These are phyloP conservation scores for Tribolium freemani DNA, from an alignment of 2,888 invertebrate species.

Conservation along the genomic window DNA sequence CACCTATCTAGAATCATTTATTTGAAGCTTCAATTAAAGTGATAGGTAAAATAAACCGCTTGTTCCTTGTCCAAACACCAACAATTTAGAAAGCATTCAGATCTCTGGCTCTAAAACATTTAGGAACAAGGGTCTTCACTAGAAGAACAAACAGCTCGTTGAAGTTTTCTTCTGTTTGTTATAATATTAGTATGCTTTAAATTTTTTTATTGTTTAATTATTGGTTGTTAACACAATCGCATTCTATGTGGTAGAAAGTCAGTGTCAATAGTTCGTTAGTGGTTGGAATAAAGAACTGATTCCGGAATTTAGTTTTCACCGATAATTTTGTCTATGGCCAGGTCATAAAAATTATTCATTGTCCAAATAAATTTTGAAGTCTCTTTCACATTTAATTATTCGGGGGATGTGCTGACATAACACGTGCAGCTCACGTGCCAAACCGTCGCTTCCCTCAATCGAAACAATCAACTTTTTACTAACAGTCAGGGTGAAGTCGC, in stretches of 20 bases:
- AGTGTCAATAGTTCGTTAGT: not conserved
- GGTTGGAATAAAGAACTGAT: not conserved
- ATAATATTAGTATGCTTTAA: constrained; percentile 13
- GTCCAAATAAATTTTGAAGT: not conserved
- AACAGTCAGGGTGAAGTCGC: constrained; percentile 10
- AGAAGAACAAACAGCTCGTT: not conserved
- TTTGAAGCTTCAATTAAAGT: too few species aligned
- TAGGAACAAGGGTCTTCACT: not conserved
- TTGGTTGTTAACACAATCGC: constrained; percentile 9
- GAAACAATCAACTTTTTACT: constrained; percentile 26
- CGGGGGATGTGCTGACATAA: constrained; percentile 10
- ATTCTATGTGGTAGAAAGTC: constrained; percentile 14
- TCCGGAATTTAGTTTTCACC: not conserved
- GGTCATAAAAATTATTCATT: not conserved
- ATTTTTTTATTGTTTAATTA: constrained; percentile 19
- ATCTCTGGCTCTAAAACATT: not conserved
- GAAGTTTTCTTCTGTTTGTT: constrained; percentile 1
- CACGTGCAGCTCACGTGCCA: constrained; percentile 35
- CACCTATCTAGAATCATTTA: not conserved
- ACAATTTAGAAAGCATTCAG: not conserved
- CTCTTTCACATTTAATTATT: constrained; percentile 7
- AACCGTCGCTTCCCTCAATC: constrained; percentile 4
- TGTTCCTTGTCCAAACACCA: not conserved
- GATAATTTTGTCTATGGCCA: not conserved
- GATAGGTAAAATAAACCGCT: too few species aligned